Conservation (phyloP, 2,888 invertebrate genomes). For the Diloba caeruleocephala region DNA sequence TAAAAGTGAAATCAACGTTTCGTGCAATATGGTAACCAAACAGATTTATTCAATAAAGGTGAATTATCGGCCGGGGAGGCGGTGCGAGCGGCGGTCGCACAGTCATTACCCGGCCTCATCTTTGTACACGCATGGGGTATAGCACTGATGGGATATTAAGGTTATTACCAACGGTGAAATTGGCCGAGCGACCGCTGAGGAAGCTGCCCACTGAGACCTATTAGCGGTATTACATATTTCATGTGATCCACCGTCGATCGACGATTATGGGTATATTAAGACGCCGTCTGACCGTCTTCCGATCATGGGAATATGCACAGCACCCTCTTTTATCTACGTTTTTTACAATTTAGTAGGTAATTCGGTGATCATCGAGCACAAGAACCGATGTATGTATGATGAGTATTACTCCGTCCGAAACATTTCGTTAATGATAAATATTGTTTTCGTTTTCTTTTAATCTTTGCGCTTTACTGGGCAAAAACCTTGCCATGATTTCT, state of each 20-base stretch:
- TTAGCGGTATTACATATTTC: constrained; percentile 87
- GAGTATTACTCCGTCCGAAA: constrained; percentile 71
- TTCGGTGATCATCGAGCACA: constrained; percentile 77
- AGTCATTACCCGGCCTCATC: constrained; percentile 80
- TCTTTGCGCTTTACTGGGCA: no score
- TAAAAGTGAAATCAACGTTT: constrained; percentile 34
- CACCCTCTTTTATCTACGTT: constrained; percentile 80
- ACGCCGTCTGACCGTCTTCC: constrained; percentile 79
- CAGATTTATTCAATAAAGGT: constrained; percentile 72
- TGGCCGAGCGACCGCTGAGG: constrained; percentile 87
- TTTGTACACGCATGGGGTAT: constrained; percentile 83
- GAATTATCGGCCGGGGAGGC: constrained; percentile 68
- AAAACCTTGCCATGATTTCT: no score
- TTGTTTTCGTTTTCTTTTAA: no score
- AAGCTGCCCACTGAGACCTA: constrained; percentile 85
- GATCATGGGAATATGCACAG: constrained; percentile 84
- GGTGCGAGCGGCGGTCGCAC: constrained; percentile 67
- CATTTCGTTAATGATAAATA: constrained; percentile 73
- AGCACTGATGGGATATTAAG: constrained; percentile 85
- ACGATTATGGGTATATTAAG: constrained; percentile 86
- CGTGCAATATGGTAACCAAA: constrained; percentile 54
- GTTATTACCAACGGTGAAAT: constrained; percentile 86
- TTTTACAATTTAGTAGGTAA: constrained; percentile 86
- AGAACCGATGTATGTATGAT: constrained; percentile 73
- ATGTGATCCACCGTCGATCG: constrained; percentile 82